Evolutionary conservation across 2,888 invertebrate species (phyloP), one percentile per base, ranked within the genome.

Genomic region (Geotrupes spiniger): DNA sequence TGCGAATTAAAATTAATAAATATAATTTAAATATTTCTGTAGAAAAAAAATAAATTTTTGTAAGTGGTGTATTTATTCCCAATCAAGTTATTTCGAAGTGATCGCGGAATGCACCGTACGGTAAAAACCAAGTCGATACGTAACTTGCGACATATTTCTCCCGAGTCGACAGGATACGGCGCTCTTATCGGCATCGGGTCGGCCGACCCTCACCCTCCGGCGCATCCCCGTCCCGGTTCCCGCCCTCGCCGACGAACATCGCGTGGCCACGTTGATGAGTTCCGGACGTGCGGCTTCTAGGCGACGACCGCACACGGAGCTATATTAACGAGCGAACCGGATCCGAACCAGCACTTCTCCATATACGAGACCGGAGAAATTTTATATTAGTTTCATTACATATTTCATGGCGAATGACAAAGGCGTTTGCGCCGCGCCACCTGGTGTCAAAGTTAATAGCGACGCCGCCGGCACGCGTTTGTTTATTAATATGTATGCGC

Each of bases 141-240:
- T 65, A 66, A 64, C 61, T 52, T 59, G 61, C 54, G 75, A 75
- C 73, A 73, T 75, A 62, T 64, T 61, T 56, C 52, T 69, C 73
- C 76, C 76, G 76, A 75, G 76, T 75, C 75, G 72, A 75, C 76
- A 74, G 76, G 72, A 76, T 76, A 76, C 76, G 74, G 74, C 74
- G 73, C 66, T 64, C 66, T 52, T 46, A 48, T 49, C 47, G 48
- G 51, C 50, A 50, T 49, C 46, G 56, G 41, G 44, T 40, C 41
- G 50, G 44, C 40, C 46, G 46, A 46, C 46, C 40, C 40, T 46
- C 33, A 36, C 70, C 68, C 31, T 33, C 37, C 49, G 46, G 45
- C 48, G 29, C 51, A 4, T 33, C 28, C 31, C 37, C 49, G 15
- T 27, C 40, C 42, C 40, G 17, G 17, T 38, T 9, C 39, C 36